Percentiles rank a stretch among this genome's conserved stretches.
phyloP scores from a whole-genome alignment of 2,888 invertebrate species.

The Notodonta ziczac region DNA sequence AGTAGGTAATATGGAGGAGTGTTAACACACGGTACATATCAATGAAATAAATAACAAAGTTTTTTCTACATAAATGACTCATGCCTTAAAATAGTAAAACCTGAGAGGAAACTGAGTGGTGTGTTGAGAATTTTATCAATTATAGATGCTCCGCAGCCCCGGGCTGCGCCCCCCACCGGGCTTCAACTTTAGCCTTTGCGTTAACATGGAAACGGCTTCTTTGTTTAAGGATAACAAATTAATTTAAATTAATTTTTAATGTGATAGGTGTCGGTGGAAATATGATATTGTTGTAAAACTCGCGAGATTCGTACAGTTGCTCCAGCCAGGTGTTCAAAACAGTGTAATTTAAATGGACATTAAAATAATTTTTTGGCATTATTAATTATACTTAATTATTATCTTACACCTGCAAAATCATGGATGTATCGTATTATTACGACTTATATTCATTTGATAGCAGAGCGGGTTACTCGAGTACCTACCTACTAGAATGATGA shows the following conservation, averaged over 20 bases:
- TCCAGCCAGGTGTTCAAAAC: slow-evolving; percentile 36
- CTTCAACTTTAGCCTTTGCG: slow-evolving; percentile 37
- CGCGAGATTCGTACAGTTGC: slow-evolving; percentile 19
- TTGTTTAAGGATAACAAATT: slow-evolving; percentile 33
- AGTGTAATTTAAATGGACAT: slow-evolving; percentile 28
- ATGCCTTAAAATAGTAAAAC: slow-evolving; percentile 64
- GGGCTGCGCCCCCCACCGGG: slow-evolving; percentile 55
- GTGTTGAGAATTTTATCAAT: slow-evolving; percentile 78
- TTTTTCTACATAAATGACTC: slow-evolving; percentile 52
- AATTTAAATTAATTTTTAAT: slow-evolving; percentile 37
- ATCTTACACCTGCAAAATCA: slow-evolving; percentile 4
- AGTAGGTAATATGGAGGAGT: slow-evolving; percentile 20
- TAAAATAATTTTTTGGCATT: slow-evolving; percentile 33
- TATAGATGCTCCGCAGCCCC: slow-evolving; percentile 52
- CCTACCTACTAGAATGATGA: too few species aligned
- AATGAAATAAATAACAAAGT: slow-evolving; percentile 35
- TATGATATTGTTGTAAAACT: slow-evolving; percentile 38
- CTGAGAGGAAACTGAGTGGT: slow-evolving; percentile 63
- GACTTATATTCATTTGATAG: slow-evolving; percentile 8
- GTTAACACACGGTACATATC: slow-evolving; percentile 33
- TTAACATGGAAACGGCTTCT: slow-evolving; percentile 47
- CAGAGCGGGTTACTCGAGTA: too few species aligned
- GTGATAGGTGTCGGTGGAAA: slow-evolving; percentile 37
- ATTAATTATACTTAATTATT: neutral
- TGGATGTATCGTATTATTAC: slow-evolving; percentile 11